Evolutionary conservation across 2,888 invertebrate genomes (phyloP).

Genomic region (Papilio elwesi): DNA sequence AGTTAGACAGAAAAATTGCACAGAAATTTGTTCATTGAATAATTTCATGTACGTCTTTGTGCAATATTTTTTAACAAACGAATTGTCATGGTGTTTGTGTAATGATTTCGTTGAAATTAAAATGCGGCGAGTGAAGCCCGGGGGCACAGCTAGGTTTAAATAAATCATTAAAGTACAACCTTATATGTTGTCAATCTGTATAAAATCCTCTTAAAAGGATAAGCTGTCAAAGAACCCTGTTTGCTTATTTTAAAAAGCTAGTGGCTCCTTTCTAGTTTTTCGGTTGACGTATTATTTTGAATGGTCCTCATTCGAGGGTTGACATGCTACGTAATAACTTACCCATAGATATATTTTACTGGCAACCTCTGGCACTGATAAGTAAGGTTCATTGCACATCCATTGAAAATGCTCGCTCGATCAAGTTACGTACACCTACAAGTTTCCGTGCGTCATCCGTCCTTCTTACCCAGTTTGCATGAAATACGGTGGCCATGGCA

Average conservation of each 20-base stretch:
- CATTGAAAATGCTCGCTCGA: conserved; percentile 39
- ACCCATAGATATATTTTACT: conserved; percentile 10
- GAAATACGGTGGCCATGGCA: not conserved
- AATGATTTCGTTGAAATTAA: no score
- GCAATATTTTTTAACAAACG: no score
- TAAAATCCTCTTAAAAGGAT: not conserved
- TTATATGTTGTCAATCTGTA: not conserved
- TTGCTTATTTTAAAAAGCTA: not conserved
- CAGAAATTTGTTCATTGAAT: no score
- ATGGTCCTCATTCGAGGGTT: conserved; percentile 6
- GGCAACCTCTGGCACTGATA: conserved; percentile 40
- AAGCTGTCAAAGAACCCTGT: not conserved
- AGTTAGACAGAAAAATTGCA: no score
- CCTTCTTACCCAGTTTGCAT: conserved; percentile 20
- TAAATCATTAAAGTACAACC: not conserved
- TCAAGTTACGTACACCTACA: conserved; percentile 9
- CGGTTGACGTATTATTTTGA: conserved; percentile 1
- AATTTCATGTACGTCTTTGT: no score
- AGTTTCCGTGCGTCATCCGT: conserved; percentile 19
- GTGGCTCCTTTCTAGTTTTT: not conserved
- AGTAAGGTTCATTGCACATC: conserved; percentile 49
- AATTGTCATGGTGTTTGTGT: no score
- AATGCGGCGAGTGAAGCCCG: no score
- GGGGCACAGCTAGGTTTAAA: no score
- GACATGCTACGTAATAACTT: conserved; percentile 1